Evolutionary conservation across 2,113 vertebrate species (phyloP), one percentile per base, ranked within the genome.

Genomic region (Upupa epops): DNA sequence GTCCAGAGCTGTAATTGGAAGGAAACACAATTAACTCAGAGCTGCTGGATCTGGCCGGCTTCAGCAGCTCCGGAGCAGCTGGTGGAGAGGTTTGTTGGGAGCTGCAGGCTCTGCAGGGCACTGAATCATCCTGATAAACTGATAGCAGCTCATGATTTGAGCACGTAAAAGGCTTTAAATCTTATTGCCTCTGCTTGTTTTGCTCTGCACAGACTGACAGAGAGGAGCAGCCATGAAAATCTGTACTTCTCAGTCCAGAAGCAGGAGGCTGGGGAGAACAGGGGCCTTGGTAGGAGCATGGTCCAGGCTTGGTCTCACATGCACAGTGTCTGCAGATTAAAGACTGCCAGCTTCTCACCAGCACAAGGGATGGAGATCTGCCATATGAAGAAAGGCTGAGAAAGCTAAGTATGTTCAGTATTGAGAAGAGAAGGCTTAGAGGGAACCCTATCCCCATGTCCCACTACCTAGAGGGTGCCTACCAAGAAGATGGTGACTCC

Each of bases 121-220:
- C 60, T 81, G 84, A 77, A 85, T 92, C 92, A 90, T 66, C 64
- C 34, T 72, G 66, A 91, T 71, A 73, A 72, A 54, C 82, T 29
- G 52, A 92, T 45, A 84, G 58, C 68, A 71, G 71, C 24, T 56
- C 69, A n/a, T 78, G 52, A 49, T 94, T 93, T 90, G 54, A 68
- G 76, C 28, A 5, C 9, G 51, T 42, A 52, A 88, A 80, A 72
- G 28, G 49, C 83, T 90, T 61, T 49, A 17, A 59, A 73, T 88
- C 77, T 65, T 52, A 42, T 9, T 46, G 70, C 15, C 1, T 75
- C 61, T 28, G 37, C 42, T 82, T 19, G 16, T 29, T 24, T 81
- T 78, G 34, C 48, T 56, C 34, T 68, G 17, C 4, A 3, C 36
- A 75, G 54, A 51, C 54, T 11, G 40, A 28, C 17, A 79, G 46